phyloP scores from a whole-genome alignment of 1,140 invertebrate genomes.

The Geopemphigus sp. region DNA sequence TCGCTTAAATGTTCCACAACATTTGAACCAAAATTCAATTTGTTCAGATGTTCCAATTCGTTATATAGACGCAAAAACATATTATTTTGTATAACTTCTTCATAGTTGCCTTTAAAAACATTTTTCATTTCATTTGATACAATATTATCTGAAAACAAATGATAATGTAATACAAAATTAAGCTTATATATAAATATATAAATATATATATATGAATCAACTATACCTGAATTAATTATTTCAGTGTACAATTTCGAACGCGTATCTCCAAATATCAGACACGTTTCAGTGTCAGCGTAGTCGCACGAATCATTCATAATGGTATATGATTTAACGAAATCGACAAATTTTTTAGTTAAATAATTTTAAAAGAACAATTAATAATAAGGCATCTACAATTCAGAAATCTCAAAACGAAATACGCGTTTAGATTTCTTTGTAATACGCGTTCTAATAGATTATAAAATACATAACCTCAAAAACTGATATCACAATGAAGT shows the following conservation, averaged over 20 bases:
- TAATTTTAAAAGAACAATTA: no score
- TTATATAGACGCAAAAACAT: slow-evolving; percentile 20
- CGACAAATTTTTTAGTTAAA: no score
- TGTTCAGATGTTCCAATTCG: neutral
- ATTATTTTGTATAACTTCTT: slow-evolving; percentile 15
- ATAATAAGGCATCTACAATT: no score
- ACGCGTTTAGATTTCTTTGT: no score
- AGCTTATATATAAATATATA: neutral
- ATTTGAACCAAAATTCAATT: slow-evolving; percentile 9
- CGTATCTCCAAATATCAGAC: slow-evolving; percentile 31
- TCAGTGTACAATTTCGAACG: neutral
- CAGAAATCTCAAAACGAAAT: no score
- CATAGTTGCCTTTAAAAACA: slow-evolving; percentile 27
- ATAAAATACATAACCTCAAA: no score
- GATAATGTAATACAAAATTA: neutral
- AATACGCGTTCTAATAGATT: no score
- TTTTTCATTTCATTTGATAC: slow-evolving; percentile 14
- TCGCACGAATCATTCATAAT: slow-evolving; percentile 8
- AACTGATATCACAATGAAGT: no score
- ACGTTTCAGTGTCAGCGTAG: neutral
- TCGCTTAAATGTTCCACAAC: slow-evolving; percentile 16
- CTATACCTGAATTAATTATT: slow-evolving; percentile 19
- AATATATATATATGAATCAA: no score
- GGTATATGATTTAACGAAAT: neutral
- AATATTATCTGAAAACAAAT: neutral